Evolutionary conservation across 2,888 invertebrate species (phyloP).

Genomic region (Nymphalis c-album): DNA sequence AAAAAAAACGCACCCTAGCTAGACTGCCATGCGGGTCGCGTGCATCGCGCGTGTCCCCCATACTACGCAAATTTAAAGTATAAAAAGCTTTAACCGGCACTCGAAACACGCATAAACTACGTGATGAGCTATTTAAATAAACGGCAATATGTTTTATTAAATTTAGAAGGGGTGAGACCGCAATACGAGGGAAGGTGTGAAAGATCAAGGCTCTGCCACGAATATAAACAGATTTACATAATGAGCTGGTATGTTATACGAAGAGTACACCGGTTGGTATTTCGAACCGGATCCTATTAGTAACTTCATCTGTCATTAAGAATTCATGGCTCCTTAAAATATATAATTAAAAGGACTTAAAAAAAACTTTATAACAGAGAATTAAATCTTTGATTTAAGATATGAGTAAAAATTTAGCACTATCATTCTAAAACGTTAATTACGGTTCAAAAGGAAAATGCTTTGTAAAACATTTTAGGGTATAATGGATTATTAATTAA

Average conservation of each 20-base stretch:
- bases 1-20: conserved; percentile 49
- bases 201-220: conserved; percentile 60
- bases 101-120: conserved; percentile 56
- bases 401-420: conserved; percentile 14
- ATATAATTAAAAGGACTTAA: conserved; percentile 24
- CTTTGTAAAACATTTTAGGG: not conserved
- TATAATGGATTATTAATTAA: not conserved
- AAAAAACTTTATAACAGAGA: conserved; percentile 3
- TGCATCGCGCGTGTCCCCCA: conserved; percentile 75
- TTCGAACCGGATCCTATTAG: conserved; percentile 57
- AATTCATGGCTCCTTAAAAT: conserved; percentile 43
- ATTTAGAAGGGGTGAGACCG: conserved; percentile 51
- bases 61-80: conserved; percentile 67
- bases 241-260: conserved; percentile 50
- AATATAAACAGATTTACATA: conserved; percentile 63
- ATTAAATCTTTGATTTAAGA: conserved; percentile 4
- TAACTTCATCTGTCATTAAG: conserved; percentile 41
- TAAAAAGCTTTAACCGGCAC: conserved; percentile 63
- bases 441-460: conserved; percentile 2
- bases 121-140: conserved; percentile 52
- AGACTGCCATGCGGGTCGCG: conserved; percentile 72
- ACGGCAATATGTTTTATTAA: conserved; percentile 38
- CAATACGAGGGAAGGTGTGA: conserved; percentile 60
- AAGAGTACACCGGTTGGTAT: conserved; percentile 70
- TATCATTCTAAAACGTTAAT: conserved; percentile 15